Percentiles rank a stretch among this genome's conserved stretches.
phyloP scores from a whole-genome alignment of 2,888 invertebrate species.

The Gibbula magus region DNA sequence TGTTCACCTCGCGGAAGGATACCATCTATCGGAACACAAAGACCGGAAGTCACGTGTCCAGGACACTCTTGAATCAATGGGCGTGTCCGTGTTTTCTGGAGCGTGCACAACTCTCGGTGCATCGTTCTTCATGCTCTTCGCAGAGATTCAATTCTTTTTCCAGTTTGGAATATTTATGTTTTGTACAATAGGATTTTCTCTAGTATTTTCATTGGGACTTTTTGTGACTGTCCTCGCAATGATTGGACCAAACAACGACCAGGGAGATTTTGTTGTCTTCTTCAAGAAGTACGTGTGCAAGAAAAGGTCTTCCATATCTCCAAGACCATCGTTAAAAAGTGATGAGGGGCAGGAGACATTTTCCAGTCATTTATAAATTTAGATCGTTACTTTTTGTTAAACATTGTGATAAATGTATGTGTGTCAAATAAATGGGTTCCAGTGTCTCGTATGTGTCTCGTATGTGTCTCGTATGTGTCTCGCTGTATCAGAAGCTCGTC shows the following conservation, averaged over 20 bases:
- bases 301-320: neutral
- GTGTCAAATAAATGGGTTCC: too few relatives aligned
- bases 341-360: neutral
- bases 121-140: slow-evolving; percentile 63
- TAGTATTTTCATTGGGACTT: slow-evolving; percentile 60
- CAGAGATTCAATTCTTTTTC: slow-evolving; percentile 63
- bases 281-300: slow-evolving; percentile 6
- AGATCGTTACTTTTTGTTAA: neutral
- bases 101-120: slow-evolving; percentile 68
- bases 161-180: slow-evolving; percentile 70
- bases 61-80: slow-evolving; percentile 59
- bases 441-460: too few relatives aligned
- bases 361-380: neutral
- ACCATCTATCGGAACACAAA: slow-evolving; percentile 48
- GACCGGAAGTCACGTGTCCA: slow-evolving; percentile 51
- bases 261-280: slow-evolving; percentile 38
- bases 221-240: slow-evolving; percentile 61
- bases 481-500: too few relatives aligned
- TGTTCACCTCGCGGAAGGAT: slow-evolving; percentile 63
- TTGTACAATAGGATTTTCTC: slow-evolving; percentile 65
- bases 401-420: neutral
- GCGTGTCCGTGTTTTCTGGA: slow-evolving; percentile 66
- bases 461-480: too few relatives aligned
- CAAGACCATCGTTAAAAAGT: neutral
- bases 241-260: slow-evolving; percentile 57